Evolutionary conservation across 2,888 invertebrate genomes (phyloP), one percentile per base, ranked within the genome.

Genomic region (Lepetodrilus schrolli): DNA sequence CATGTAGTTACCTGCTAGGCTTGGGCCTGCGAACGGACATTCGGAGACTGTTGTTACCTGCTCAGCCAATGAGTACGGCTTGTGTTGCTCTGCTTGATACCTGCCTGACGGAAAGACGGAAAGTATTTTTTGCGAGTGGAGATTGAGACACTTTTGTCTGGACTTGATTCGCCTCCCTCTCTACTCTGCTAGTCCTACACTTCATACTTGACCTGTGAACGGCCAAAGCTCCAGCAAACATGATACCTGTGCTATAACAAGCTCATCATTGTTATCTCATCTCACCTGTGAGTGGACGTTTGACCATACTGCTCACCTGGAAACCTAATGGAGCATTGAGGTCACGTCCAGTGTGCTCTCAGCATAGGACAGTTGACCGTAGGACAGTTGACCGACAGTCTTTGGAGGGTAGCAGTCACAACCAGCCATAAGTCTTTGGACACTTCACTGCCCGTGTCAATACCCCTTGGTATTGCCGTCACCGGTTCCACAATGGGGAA

Each of bases 321-420:
- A 30, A 30, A 58, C 17, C 30, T 58, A 58, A 58, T 58, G 58
- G 34, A 58, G 58, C 58, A 58, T 58, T 58, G 58, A 58, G 58
- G 58, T 58, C 58, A 58, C 17, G 58, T 30, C 26, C 30, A 58
- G 58, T 58, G 30, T 58, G 51, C 58, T 30, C 30, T 26, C 30
- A 23, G n/a, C 30, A 30, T n/a, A 58, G 58, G 58, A 58, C 58
- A 34, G 30, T 58, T 30, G 26, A 58, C 58, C 34, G n/a, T 43
- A 13, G 17, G 43, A 13, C n/a, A n/a, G 43, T 43, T 17, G 13
- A 43, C 43, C 17, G 17, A 17, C 43, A 43, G 17, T 17, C 13
- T 17, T 43, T 43, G 43, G 43, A 10, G 4, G 13, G 17, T 17
- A n/a, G n/a, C n/a, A 43, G 58, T 30, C 17, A 34, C 26, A 26